Base-by-base conservation (phyloP, 1,140 invertebrate species). In the Temnothorax longispinosus region DNA sequence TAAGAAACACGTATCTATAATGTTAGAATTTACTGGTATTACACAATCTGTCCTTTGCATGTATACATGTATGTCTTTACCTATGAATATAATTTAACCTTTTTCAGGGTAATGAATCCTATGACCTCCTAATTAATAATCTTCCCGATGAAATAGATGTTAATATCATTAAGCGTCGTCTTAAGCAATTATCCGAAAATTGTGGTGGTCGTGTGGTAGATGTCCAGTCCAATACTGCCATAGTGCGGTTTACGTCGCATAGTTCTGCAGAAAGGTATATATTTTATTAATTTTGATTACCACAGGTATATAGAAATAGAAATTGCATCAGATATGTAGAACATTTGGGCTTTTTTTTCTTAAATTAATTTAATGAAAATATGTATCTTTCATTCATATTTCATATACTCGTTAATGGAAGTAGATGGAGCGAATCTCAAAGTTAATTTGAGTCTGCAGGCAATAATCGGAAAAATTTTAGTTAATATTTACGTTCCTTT, bases 201-300 rank as follows among this genome's bases (percentile, higher is more conserved):
- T 98, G 97, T 94, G 98, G 98, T 13, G 98, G 98, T 15, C 96
- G 97, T 89, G 97, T 98, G 15, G 91, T 97, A 0, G 93, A 95
- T 86, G 95, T 98, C 21, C 96, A 96, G 18, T 95, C 96, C 27
- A 96, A 96, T 69, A 96, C 95, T 85, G 98, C 98, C n/a, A 95
- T 97, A 82, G 92, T 98, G 69, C 96, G 96, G 85, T 98, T 98
- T 95, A 95, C 96, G 62, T 97, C 96, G 47, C 95, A 96, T 72
- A 97, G 97, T 92, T 96, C 96, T 91, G 97, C 98, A 86, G 95
- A 96, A 47, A 97, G 98, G 98, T 98, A 96, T 64, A 85, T 87
- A 85, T 85, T 56, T 62, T 58, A 69, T 80, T 62, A n/a, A 77
- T 60, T 35, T 6, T 72, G 18, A 64, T 64, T 21, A 21, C 11